These are phyloP conservation scores for Syrmaticus mikado DNA, from an alignment of 2,113 vertebrate species.

Conservation along the genomic window DNA sequence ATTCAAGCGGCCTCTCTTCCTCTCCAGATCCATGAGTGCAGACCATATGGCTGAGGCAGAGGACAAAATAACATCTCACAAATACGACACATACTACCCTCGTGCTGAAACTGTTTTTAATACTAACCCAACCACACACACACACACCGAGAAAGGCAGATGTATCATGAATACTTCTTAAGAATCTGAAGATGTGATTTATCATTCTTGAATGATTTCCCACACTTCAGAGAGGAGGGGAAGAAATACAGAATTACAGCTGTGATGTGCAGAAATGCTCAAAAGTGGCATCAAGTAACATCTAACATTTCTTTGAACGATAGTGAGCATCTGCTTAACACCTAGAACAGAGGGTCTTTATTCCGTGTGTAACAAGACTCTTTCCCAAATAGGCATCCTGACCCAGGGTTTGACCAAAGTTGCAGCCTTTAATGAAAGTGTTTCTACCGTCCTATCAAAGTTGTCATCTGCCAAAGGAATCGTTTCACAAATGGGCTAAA, in stretches of 20 bases:
- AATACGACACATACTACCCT: neutral
- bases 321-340: neutral
- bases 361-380: neutral
- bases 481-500: neutral
- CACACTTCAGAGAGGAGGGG: neutral
- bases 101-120: constrained; percentile 1
- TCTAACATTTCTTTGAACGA: neutral
- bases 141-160: neutral
- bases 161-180: neutral
- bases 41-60: neutral
- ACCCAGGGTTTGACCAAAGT: neutral
- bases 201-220: constrained; percentile 1
- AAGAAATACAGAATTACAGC: constrained; percentile 8
- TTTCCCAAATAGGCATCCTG: constrained; percentile 13
- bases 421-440: neutral
- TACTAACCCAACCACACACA: neutral
- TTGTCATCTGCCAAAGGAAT: neutral
- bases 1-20: neutral
- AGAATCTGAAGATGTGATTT: neutral
- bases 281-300: constrained; percentile 21
- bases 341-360: neutral
- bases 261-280: constrained; percentile 19
- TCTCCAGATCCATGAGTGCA: constrained; percentile 9
- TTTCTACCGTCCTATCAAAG: neutral
- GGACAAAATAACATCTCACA: constrained; percentile 21